Conservation (phyloP, 1,140 invertebrate species). For the Calycopis cecrops region DNA sequence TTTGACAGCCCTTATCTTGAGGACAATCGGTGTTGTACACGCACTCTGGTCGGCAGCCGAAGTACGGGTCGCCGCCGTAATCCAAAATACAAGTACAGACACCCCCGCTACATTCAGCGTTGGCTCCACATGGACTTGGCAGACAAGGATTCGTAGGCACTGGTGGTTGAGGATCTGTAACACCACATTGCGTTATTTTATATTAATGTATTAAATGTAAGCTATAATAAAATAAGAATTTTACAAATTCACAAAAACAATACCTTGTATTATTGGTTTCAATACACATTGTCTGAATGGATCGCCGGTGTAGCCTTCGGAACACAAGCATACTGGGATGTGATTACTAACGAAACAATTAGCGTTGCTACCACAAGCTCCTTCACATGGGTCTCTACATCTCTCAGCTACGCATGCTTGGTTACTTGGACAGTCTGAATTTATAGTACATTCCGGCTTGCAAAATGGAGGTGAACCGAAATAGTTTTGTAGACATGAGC, state of each 20-base stretch:
- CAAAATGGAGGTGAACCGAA: conserved; percentile 82
- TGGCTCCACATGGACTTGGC: conserved; percentile 78
- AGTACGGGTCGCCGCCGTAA: conserved; percentile 81
- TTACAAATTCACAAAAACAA: background rate
- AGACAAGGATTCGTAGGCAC: conserved; percentile 67
- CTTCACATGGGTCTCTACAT: conserved; percentile 87
- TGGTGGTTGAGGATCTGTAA: conserved; percentile 26
- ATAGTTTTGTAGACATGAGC: conserved; percentile 79
- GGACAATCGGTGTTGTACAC: conserved; percentile 89
- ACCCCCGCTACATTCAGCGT: conserved; percentile 74
- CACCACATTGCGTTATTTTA: background rate
- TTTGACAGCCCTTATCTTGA: conserved; percentile 82
- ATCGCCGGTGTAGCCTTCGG: conserved; percentile 82
- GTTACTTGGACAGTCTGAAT: conserved; percentile 86
- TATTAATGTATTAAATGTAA: background rate
- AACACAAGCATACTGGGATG: conserved; percentile 84
- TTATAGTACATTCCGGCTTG: conserved; percentile 67
- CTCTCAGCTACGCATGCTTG: conserved; percentile 86
- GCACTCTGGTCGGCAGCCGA: conserved; percentile 87
- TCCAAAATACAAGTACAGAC: conserved; percentile 78
- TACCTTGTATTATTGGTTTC: conserved; percentile 44
- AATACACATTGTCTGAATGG: conserved; percentile 79
- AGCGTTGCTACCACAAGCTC: conserved; percentile 86
- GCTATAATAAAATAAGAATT: conserved; percentile 16
- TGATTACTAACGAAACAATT: conserved; percentile 87